Evolutionary conservation across 2,888 invertebrate species (phyloP).

Genomic region (Dyspetes luteomarginatus): DNA sequence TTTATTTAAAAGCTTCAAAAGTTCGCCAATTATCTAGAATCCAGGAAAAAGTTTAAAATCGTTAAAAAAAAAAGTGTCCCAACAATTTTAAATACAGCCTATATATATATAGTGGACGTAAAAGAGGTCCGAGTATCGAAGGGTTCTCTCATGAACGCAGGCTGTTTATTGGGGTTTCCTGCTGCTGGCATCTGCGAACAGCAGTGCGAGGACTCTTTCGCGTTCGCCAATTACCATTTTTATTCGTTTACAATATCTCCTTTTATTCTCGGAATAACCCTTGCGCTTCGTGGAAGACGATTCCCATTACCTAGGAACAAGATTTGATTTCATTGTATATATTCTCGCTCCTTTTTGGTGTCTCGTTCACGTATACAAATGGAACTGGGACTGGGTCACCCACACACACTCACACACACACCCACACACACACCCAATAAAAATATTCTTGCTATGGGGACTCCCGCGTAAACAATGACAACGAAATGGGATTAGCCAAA

Average conservation of each 20-base stretch:
- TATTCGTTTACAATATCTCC: conserved; percentile 71
- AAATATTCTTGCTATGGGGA: conserved; percentile 47
- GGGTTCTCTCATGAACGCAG: conserved; percentile 21
- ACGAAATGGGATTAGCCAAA: conserved; percentile 65
- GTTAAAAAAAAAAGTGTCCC: no score
- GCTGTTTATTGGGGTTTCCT: conserved; percentile 55
- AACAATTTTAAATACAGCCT: no score
- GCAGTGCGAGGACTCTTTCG: conserved; percentile 15
- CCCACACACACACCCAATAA: background rate
- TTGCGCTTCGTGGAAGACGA: conserved; percentile 72
- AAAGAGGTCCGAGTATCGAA: conserved; percentile 1
- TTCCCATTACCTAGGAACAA: conserved; percentile 67
- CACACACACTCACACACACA: background rate
- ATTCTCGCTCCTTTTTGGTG: background rate
- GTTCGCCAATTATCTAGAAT: no score
- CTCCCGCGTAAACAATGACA: conserved; percentile 7
- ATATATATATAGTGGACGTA: background rate
- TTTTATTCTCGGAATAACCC: conserved; percentile 73
- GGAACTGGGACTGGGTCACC: background rate
- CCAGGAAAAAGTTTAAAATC: no score
- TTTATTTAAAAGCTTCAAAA: no score
- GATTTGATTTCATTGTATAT: conserved; percentile 61
- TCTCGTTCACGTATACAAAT: background rate
- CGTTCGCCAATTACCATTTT: conserved; percentile 68
- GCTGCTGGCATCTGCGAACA: conserved; percentile 20